Evolutionary conservation across 1,140 invertebrate genomes (phyloP), one percentile per base, ranked within the genome.

Genomic region (Aphelinus atriplicis): DNA sequence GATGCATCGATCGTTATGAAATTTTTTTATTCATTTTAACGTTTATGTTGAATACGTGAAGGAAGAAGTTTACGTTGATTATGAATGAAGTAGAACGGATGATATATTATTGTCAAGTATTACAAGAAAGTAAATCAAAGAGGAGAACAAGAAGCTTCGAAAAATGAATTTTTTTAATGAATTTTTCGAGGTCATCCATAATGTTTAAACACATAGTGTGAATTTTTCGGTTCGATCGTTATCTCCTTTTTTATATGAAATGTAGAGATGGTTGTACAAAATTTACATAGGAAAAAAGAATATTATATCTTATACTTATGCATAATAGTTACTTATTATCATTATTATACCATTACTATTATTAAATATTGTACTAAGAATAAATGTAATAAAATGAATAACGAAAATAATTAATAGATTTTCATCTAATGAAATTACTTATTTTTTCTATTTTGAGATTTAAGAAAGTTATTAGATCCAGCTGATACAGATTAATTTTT

Each of bases 261-360:
- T 80, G 81, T 78, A 79, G 71, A 81, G 64, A 77, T 81, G 78
- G 81, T 80, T 84, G 84, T 85, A 84, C 83, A 85, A 84, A 84
- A 77, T 78, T 81, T 78, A 79, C 80, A 83, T 82, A 78, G 73
- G 71, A 80, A 78, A 76, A 65, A 78, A 65, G 75, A 75, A 78
- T 80, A 71, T 61, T 62, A 75, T 77, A 81, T 79, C 76, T 79
- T 81, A 75, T 83, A 83, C 82, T 81, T 81, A 82, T 80, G 73
- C 64, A 78, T 80, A 83, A 79, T 80, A 79, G 80, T 80, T 82
- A 81, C 77, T 82, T 81, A 82, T 80, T 77, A 78, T 76, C 10
- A 72, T 77, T 77, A 79, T 72, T 61, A 78, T 70, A 77, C 78
- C 60, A 76, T 79, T 78, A 81, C 80, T 81, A 82, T 79, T 79